Percentiles rank a stretch among this genome's conserved stretches.
These are phyloP conservation scores for Sphecodes monilicornis DNA, from an alignment of 2,888 invertebrate species.

Conservation along the genomic window DNA sequence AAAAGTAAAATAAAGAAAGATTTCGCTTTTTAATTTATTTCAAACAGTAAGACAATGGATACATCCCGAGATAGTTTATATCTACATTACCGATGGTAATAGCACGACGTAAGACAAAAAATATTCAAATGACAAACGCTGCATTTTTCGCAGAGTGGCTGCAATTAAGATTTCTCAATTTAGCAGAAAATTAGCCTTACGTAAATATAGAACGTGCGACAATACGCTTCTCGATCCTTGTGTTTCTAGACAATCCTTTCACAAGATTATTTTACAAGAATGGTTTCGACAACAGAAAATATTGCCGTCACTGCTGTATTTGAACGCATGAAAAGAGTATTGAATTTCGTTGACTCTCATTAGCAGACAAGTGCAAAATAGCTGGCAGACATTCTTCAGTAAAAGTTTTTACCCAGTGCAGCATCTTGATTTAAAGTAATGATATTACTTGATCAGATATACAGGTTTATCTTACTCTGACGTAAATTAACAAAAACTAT, in stretches of 20 bases:
- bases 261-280: not conserved
- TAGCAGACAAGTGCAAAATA: not conserved
- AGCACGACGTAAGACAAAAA: not conserved
- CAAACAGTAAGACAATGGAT: not conserved
- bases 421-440: not conserved
- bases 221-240: not conserved
- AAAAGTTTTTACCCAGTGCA: not conserved
- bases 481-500: not conserved
- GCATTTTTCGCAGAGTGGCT: not conserved
- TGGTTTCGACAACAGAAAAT: not conserved
- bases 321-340: not conserved
- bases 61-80: not conserved
- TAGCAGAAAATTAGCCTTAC: conserved; percentile 10
- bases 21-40: not conserved
- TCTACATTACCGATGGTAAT: not conserved
- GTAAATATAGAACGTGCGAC: conserved; percentile 2
- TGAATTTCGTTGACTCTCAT: not conserved
- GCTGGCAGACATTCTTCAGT: not conserved
- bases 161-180: conserved; percentile 1
- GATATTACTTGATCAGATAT: not conserved
- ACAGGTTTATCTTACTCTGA: not conserved
- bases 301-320: not conserved
- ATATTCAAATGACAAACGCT: not conserved
- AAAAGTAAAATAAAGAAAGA: not conserved
- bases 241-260: not conserved